Base-by-base conservation (phyloP, 2,113 vertebrate genomes). In the Cacatua alba region DNA sequence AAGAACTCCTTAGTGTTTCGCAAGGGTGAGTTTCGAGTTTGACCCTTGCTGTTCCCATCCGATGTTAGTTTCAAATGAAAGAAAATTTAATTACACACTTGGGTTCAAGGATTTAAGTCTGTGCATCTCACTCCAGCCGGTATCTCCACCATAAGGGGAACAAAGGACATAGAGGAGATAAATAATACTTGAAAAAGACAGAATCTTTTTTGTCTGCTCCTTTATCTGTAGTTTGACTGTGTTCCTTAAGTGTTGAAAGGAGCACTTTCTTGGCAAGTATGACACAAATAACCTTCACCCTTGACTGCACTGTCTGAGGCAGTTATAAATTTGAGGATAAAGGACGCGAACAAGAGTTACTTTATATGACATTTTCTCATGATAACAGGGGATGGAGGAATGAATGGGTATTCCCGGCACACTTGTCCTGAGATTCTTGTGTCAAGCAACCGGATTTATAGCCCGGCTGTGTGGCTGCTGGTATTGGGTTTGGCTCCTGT, bases 171-270 rank as follows among this genome's bases (percentile, higher is more conserved):
- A n/a, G 70, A 86, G 92, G 85, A 96, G 96, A 98, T 97, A 97
- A 97, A 93, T 90, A 94, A 96, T 95, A 89, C 97, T 97, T 91
- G 95, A 97, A 92, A 84, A 82, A 82, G 81, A 85, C 87, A 91
- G 81, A n/a, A 95, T 70, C 81, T 43, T 88, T 97, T 95, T 85
- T 52, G 86, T 95, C 96, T 63, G 95, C 72, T 35, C 53, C 75
- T 89, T 97, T 97, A 93, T 95, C 98, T 94, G 95, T 77, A 74
- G 95, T 60, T 92, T 64, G 88, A 85, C 80, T 83, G 97, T 94
- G 97, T 86, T 76, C 94, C 95, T 91, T 26, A 83, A 81, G 97
- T 98, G 98, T 94, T 98, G 98, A 98, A 98, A 98, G 94, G 96
- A 72, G 84, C 69, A 95, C 92, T 95, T 96, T 96, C 97, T 95